These are phyloP conservation scores for Crotalus horridus DNA, from an alignment of 2,113 vertebrate species.

Conservation along the genomic window DNA sequence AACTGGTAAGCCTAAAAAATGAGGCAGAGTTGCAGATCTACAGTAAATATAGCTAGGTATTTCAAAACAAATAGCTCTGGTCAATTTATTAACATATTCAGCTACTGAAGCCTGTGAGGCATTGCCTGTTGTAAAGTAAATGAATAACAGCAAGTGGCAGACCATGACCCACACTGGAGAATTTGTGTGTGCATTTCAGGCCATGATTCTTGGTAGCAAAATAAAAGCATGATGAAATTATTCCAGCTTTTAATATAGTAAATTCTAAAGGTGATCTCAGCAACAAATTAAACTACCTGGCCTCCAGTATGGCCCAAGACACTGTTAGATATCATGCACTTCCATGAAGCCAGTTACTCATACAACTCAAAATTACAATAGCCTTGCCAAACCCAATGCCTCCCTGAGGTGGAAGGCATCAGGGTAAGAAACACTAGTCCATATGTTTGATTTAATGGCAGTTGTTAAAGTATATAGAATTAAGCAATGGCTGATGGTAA, in stretches of 20 bases:
- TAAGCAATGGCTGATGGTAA: not conserved
- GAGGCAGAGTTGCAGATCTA: not conserved
- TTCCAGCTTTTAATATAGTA: not conserved
- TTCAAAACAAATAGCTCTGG: not conserved
- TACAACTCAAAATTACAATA: not conserved
- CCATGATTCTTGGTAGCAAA: not conserved
- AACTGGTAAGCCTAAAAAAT: not conserved
- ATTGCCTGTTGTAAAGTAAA: not conserved
- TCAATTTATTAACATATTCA: not conserved
- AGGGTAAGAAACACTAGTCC: not conserved
- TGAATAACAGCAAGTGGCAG: not conserved
- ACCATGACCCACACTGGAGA: not conserved
- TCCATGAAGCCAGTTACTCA: not conserved
- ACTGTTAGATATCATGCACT: not conserved
- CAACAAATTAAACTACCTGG: not conserved
- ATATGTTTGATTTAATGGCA: not conserved
- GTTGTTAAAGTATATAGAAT: not conserved
- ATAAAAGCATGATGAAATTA: not conserved
- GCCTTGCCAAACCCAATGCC: not conserved
- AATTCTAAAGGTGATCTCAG: not conserved
- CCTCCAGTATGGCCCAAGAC: not conserved
- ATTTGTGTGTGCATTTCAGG: not conserved
- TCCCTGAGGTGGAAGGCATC: not conserved
- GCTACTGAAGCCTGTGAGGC: not conserved
- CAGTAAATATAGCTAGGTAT: not conserved